Base-by-base conservation (phyloP, 1,140 invertebrate genomes). In the Cydia pomonella region DNA sequence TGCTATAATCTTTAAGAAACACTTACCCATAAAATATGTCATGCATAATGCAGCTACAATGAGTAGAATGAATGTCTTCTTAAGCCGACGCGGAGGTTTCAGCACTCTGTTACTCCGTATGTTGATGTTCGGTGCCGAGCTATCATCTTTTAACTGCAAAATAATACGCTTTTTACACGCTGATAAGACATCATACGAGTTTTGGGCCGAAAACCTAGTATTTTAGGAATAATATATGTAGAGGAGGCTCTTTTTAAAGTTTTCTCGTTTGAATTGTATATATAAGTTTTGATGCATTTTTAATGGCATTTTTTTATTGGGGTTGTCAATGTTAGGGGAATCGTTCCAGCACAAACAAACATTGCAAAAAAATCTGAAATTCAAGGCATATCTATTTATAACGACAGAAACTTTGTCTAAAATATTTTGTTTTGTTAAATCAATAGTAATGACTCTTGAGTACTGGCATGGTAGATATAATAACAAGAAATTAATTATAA, bases 131-230 rank as follows among this genome's bases (percentile, higher is more conserved):
- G 84, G 74, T 4, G 78, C 47, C 80, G 89, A 77, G 73, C 77
- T 87, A 86, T 91, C 86, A 88, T 91, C 89, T 92, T 87, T 91
- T 90, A 92, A 91, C 91, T 92, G 85, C 12, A 90, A 91, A 23
- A 41, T 12, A 75, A 18, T 10, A 23, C 6, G 10, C 16, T 6
- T 3, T 21, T 53, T 21, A 18, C 5, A 53, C 16, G 5, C 47
- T 50, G 47, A n/a, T 3, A 18, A 44, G 41, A 44, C 13, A 16
- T 44, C 38, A 2, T 29, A 3, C 3, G 6, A 29, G 6, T 5
- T 38, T 38, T 38, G 7, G 7, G 9, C 1, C 9, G 9, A 38
- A 7, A 10, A 7, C 33, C 33, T 38, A 38, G 33, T 38, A 10
- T 38, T 38, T 9, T 38, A 38, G 33, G 33, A 38, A 10, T n/a